Evolutionary conservation across 2,113 vertebrate species (phyloP).

Genomic region (Rattus norvegicus): DNA sequence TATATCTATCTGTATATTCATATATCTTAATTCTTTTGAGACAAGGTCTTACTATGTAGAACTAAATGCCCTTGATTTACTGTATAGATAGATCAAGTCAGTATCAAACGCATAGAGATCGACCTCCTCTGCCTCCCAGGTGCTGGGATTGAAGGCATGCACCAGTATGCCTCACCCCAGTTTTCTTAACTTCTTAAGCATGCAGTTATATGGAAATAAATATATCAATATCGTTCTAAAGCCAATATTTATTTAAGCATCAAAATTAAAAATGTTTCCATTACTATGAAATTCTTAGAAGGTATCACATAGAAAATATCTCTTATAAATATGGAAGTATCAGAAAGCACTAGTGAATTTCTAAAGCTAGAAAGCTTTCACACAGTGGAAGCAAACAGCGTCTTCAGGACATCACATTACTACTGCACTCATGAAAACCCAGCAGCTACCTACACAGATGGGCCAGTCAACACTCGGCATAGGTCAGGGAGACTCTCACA

Average conservation of each 20-base stretch:
- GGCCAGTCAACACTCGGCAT: background rate
- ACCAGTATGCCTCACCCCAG: background rate
- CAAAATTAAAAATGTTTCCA: background rate
- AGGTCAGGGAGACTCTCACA: background rate
- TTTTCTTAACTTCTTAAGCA: background rate
- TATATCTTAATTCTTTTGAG: background rate
- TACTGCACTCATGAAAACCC: background rate
- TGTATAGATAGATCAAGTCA: background rate
- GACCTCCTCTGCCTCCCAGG: background rate
- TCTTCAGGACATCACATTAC: background rate
- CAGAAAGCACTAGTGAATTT: constrained; percentile 19
- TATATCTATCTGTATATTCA: too few relatives aligned
- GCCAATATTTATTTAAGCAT: background rate
- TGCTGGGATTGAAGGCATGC: background rate
- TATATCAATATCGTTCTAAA: background rate
- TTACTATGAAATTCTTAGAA: constrained; percentile 40
- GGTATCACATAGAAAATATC: constrained; percentile 18
- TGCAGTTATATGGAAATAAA: background rate
- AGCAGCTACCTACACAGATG: background rate
- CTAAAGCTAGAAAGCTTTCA: background rate
- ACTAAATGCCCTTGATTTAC: background rate
- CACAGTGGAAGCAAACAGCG: background rate
- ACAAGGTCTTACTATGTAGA: background rate
- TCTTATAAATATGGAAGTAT: background rate
- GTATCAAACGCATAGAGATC: background rate